Base-by-base conservation (phyloP, 2,797 vertebrate species). In the Crenuchus spilurus region DNA sequence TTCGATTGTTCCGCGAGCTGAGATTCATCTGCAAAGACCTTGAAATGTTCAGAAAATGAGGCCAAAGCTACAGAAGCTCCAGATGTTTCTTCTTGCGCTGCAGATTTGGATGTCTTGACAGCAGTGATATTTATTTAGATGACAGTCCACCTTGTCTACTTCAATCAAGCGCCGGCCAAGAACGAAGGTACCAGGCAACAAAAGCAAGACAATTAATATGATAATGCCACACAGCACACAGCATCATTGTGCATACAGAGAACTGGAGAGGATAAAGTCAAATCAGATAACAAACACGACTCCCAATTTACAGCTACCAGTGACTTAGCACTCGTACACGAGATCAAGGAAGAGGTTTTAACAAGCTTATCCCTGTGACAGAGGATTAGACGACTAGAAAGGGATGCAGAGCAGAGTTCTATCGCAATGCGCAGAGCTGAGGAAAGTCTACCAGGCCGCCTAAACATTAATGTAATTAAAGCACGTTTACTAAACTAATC, bases 271-370 rank as follows among this genome's bases (percentile, higher is more conserved):
- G 48, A 46, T 55, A 54, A 26, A 54, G 28, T 13, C 31, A 28
- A 31, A 42, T 61, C 46, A 61, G 54, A 44, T 44, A 6, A 52
- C 71, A 66, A 41, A 44, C 14, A 63, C 37, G 52, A 42, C 8
- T 57, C 16, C 39, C 49, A 46, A 49, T 64, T 57, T 70, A 64
- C 54, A 18, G 54, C 3, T 68, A 46, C 35, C n/a, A 76, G 28
- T 41, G 39, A 64, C 26, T 76, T 64, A 76, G 67, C 42, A 46
- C 74, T 76, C 62, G 69, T 57, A 63, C 58, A 61, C 14, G 62
- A 76, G 60, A 76, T 76, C 74, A 76, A 70, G 64, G 39, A 63
- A 13, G 37, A 70, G 67, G 60, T 76, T 44, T 76, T 57, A 76
- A 57, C 49, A 37, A 70, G 60, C 62, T 70, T 76, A 69, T 57